phyloP scores from a whole-genome alignment of 37 sponge, comb jelly and placozoan genomes.

The Aplysina aerophoba region DNA sequence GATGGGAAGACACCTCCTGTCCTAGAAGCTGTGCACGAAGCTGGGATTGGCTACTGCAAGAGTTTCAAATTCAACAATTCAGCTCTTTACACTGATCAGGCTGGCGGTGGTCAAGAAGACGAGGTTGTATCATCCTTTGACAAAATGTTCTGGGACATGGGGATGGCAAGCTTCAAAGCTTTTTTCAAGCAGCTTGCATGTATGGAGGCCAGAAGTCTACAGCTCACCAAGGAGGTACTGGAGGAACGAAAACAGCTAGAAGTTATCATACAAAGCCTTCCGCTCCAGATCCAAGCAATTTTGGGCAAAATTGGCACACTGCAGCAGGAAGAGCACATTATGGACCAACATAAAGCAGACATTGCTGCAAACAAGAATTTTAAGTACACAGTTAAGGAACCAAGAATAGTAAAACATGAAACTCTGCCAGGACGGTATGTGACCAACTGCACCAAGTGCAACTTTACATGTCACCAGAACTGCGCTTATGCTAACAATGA shows the following conservation, averaged over 20 bases:
- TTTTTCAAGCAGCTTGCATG: slow-evolving; percentile 52
- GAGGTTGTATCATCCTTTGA: too few species aligned
- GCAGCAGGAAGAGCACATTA: slow-evolving; percentile 42
- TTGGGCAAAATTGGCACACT: slow-evolving; percentile 60
- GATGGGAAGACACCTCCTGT: slow-evolving; percentile 71
- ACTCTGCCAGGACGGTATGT: slow-evolving; percentile 42
- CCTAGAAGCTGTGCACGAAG: slow-evolving; percentile 52
- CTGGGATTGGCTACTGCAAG: slow-evolving; percentile 41
- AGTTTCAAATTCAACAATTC: slow-evolving; percentile 80
- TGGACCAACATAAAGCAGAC: slow-evolving; percentile 46
- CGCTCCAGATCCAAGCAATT: slow-evolving; percentile 42
- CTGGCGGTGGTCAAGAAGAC: background rate
- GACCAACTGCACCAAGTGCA: slow-evolving; percentile 74
- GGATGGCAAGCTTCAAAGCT: slow-evolving; percentile 35
- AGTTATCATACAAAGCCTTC: slow-evolving; percentile 45
- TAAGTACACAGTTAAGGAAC: slow-evolving; percentile 47
- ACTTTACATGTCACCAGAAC: slow-evolving; percentile 70
- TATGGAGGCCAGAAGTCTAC: slow-evolving; percentile 38
- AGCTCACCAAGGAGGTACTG: slow-evolving; percentile 64
- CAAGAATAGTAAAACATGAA: slow-evolving; percentile 42
- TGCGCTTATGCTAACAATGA: slow-evolving; percentile 57
- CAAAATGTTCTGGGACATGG: slow-evolving; percentile 90
- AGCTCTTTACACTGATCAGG: slow-evolving; percentile 38
- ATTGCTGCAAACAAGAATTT: slow-evolving; percentile 61
- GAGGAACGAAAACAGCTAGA: slow-evolving; percentile 64